Percentiles rank a stretch among this genome's conserved stretches.
phyloP scores from a whole-genome alignment of 2,113 vertebrate species.

The Macaca fascicularis region T2T-MFA8v1.1 NC_088384.1:67905501-67906000 shows the following conservation, averaged over 20 bases:
- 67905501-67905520: background rate
- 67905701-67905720: background rate
- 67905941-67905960: conserved; percentile 12
- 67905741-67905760: background rate
- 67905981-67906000: background rate
- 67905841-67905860: conserved; percentile 28
- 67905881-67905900: background rate
- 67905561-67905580: background rate
- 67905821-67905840: background rate
- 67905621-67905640: background rate
- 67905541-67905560: background rate
- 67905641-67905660: background rate
- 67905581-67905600: background rate
- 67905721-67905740: background rate
- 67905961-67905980: background rate
- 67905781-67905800: background rate
- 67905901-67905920: conserved; percentile 13
- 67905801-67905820: background rate
- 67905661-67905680: background rate
- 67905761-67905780: background rate
- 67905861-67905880: background rate
- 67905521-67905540: background rate
- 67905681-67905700: background rate
- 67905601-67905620: background rate
- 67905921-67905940: background rate